These are phyloP conservation scores for Orcinus orca DNA, from an alignment of 2,113 vertebrate species.

Conservation along the genomic window DNA sequence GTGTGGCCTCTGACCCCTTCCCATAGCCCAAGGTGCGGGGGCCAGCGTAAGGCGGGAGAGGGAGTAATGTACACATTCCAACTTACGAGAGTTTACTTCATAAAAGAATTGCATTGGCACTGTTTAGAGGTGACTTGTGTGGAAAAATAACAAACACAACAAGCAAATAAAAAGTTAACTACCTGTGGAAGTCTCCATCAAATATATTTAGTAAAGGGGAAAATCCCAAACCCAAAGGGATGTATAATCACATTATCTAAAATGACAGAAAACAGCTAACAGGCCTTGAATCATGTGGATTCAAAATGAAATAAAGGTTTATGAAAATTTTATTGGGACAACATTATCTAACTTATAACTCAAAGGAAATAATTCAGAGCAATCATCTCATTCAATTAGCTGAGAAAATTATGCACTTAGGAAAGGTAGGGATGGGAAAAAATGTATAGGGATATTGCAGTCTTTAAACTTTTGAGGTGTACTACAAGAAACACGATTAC, in stretches of 20 bases:
- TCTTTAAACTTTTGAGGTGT: neutral
- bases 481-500: neutral
- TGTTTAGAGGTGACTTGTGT: neutral
- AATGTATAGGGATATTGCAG: neutral
- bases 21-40: neutral
- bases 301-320: neutral
- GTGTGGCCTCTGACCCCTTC: constrained; percentile 28
- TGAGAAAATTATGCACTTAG: neutral
- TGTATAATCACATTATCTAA: neutral
- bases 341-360: neutral
- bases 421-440: neutral
- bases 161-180: neutral
- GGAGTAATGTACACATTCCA: constrained; percentile 50
- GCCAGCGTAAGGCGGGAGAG: accelerated
- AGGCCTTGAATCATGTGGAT: neutral
- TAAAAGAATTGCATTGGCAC: constrained; percentile 1
- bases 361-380: neutral
- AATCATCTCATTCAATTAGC: neutral
- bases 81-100: constrained; percentile 58
- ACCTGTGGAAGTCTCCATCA: constrained; percentile 15
- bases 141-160: constrained; percentile 44
- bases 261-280: neutral
- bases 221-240: neutral
- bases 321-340: neutral
- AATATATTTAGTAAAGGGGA: neutral